These are phyloP conservation scores for Papilio protenor DNA, from an alignment of 2,888 invertebrate species.

Conservation along the genomic window DNA sequence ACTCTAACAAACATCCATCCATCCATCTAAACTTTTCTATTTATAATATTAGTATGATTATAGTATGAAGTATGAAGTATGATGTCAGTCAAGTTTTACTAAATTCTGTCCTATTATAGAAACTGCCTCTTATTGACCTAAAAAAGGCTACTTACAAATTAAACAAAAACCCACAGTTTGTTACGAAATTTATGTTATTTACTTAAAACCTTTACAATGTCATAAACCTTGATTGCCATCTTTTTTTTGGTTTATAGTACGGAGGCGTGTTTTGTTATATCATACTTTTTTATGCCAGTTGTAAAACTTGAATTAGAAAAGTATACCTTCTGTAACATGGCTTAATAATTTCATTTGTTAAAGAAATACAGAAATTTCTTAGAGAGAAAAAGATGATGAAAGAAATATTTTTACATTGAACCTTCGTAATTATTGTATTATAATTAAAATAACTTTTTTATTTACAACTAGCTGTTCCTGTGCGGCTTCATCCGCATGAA, in stretches of 20 bases:
- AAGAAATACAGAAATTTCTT: neutral
- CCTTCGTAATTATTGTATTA: too few species aligned
- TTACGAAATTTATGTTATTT: slow-evolving; percentile 32
- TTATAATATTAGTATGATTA: too few species aligned
- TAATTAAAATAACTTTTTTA: too few species aligned
- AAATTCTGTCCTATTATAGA: too few species aligned
- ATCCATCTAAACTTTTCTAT: too few species aligned
- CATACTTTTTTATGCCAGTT: slow-evolving; percentile 28
- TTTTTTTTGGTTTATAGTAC: slow-evolving; percentile 26
- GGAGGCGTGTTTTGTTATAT: slow-evolving; percentile 36
- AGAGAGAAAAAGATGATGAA: too few species aligned
- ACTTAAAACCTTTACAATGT: slow-evolving; percentile 34
- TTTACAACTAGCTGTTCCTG: too few species aligned
- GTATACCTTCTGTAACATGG: slow-evolving; percentile 13
- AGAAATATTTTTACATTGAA: too few species aligned
- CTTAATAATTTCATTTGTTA: neutral
- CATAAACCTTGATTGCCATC: slow-evolving; percentile 39
- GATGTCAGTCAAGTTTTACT: too few species aligned
- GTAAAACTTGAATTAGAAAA: slow-evolving; percentile 34
- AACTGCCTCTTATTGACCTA: slow-evolving; percentile 2
- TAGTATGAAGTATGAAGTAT: too few species aligned
- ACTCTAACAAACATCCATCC: too few species aligned
- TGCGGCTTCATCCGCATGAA: too few species aligned
- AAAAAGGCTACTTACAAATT: neutral
- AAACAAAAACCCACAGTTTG: slow-evolving; percentile 10